These are phyloP conservation scores for Amblyopsis rosae DNA, from an alignment of 2,113 vertebrate species.

Conservation along the genomic window DNA sequence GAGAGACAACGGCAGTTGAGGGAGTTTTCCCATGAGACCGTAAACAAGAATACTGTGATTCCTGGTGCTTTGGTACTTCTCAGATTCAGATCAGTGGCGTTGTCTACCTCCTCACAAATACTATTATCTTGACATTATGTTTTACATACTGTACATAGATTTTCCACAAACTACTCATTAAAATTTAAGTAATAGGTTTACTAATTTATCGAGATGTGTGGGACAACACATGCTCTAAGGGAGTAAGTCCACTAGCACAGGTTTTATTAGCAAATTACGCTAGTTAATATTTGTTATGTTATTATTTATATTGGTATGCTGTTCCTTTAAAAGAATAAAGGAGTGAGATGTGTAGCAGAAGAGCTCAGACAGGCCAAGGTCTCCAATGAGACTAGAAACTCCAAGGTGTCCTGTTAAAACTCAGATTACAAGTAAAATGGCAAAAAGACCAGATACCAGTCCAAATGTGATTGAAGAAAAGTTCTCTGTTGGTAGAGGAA, in stretches of 20 bases:
- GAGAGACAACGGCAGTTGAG: background rate
- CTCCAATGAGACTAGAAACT: too few relatives aligned
- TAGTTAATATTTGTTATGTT: background rate
- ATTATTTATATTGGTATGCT: background rate
- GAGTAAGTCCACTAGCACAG: background rate
- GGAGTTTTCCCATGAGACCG: background rate
- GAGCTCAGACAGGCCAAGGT: too few relatives aligned
- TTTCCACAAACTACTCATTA: background rate
- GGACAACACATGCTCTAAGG: background rate
- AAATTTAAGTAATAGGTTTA: background rate
- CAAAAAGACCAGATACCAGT: background rate
- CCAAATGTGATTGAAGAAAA: background rate
- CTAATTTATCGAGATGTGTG: background rate
- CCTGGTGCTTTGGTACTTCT: too few relatives aligned
- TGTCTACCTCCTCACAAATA: too few relatives aligned
- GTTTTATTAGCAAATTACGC: background rate
- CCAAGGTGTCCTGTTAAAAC: too few relatives aligned
- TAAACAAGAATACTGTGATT: background rate
- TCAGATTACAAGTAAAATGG: background rate
- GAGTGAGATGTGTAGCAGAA: too few relatives aligned
- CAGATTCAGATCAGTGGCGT: too few relatives aligned
- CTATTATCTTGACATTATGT: too few relatives aligned
- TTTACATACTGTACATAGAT: too few relatives aligned
- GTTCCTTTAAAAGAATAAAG: too few relatives aligned
- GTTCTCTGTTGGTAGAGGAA: background rate